Evolutionary conservation across 2,113 vertebrate species (phyloP).

Genomic region (Vicugna pacos): DNA sequence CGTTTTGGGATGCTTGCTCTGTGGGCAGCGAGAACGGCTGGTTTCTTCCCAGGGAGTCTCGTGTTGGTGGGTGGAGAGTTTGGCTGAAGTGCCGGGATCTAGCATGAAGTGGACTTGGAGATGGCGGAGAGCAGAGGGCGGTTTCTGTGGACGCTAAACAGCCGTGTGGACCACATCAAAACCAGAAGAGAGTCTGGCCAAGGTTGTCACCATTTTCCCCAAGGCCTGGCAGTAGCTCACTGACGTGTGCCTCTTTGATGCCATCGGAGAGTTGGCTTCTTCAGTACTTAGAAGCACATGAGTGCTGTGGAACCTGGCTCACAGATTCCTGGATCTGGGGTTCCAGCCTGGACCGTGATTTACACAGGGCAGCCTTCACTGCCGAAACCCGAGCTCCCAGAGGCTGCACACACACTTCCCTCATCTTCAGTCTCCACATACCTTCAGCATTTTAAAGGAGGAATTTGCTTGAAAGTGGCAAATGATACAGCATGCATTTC

Average conservation of each 20-base stretch:
- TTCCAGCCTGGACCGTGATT: background rate
- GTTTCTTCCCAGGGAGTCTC: background rate
- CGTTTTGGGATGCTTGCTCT: background rate
- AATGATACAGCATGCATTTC: background rate
- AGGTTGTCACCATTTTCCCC: background rate
- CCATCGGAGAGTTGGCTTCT: background rate
- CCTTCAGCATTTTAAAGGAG: constrained; percentile 24
- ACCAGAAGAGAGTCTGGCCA: background rate
- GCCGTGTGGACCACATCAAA: background rate
- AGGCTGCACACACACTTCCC: background rate
- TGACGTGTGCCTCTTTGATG: background rate
- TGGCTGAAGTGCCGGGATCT: background rate
- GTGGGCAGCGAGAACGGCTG: background rate
- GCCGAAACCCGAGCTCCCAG: background rate
- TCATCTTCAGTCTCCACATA: background rate
- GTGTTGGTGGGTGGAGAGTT: background rate
- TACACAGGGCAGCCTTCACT: background rate
- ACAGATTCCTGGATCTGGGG: background rate
- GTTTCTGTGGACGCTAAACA: background rate
- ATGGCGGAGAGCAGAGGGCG: background rate
- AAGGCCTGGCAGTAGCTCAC: background rate
- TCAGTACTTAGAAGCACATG: background rate
- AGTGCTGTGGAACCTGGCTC: background rate
- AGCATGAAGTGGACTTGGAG: background rate
- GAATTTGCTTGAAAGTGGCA: constrained; percentile 57